Evolutionary conservation across 2,797 vertebrate species (phyloP), one percentile per base, ranked within the genome.

Genomic region (Prionace glauca): DNA sequence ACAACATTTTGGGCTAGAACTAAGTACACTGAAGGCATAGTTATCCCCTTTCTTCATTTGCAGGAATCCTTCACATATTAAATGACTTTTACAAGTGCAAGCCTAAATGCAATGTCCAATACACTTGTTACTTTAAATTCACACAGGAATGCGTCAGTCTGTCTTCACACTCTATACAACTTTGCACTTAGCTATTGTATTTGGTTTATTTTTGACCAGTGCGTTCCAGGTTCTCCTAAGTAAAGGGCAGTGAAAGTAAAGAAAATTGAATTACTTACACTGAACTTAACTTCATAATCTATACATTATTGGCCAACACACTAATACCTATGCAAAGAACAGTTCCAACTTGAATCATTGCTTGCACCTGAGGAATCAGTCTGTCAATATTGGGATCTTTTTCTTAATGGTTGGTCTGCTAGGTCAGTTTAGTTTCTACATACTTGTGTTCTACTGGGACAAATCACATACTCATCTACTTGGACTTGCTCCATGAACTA

Each of bases 61-160:
- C 90, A 92, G 65, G 90, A 10, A 41, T 92, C 90, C n/a, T 92
- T 69, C 90, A 67, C 32, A 41, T 69, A 69, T 36, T 69, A 41
- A 92, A 92, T 41, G 69, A 69, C 65, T 69, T 41, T 67, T n/a
- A 67, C 32, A 60, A 92, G 0, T 41, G n/a, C 62, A 69, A 92
- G 22, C n/a, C 90, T 22, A 92, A 69, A 92, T 91, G 60, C 65
- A 65, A 65, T 16, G 18, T 91, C 60, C 60, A 90, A 60, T 41
- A 36, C 2, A 92, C 1, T 67, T 92, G 18, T 67, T n/a, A 22
- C 20, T 41, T 92, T 45, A 92, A 92, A 69, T 69, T 92, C 90
- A 92, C n/a, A 69, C 65, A 92, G 65, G 90, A 69, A 92, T 92
- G 90, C 90, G 41, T 92, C 62, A 41, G n/a, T 92, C 65, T 41